Evolutionary conservation across 2,113 vertebrate genomes (phyloP), one percentile per base, ranked within the genome.

Genomic region (Daphoenositta chrysoptera): DNA sequence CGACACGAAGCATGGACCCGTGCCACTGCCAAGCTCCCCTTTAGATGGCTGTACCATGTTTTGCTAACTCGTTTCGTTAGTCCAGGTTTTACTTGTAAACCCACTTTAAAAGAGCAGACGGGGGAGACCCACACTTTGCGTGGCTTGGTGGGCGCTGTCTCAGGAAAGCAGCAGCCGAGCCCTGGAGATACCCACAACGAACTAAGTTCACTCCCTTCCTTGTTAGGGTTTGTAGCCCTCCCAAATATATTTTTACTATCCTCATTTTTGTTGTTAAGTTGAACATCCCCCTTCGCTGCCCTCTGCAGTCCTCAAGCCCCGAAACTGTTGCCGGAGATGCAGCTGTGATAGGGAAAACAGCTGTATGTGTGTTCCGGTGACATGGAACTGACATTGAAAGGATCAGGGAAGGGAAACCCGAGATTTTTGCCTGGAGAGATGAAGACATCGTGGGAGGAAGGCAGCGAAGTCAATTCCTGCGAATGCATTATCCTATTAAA

Each of bases 341-440:
- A 95, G 92, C 90, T 92, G 90, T 83, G 90, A 92, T 90, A 92
- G 81, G 51, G 79, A 95, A 91, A 95, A 90, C 94, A 96, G 93
- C 92, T 96, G 94, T 87, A 58, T 44, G 85, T 0, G 0, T 77
- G 79, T 93, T 96, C 72, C 13, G 10, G 83, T 86, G 93, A 93
- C 82, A 93, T 21, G 87, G 79, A 94, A 79, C 79, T 70, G 90
- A 86, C 85, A 93, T 47, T 10, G 17, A 93, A 79, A 56, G 54
- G 78, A 86, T 78, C 71, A 75, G 88, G 60, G 75, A 33, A 92
- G 76, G 90, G 85, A 96, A 90, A 88, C 78, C 71, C 4, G 11
- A 80, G 78, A 53, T 83, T 93, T 94, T 80, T 90, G 93, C 85
- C 50, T 61, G 68, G 57, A 80, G 79, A 90, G 79, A 88, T 20